Evolutionary conservation across 2,113 vertebrate species (phyloP).

Genomic region (Ptilorrhoa leucosticta): DNA sequence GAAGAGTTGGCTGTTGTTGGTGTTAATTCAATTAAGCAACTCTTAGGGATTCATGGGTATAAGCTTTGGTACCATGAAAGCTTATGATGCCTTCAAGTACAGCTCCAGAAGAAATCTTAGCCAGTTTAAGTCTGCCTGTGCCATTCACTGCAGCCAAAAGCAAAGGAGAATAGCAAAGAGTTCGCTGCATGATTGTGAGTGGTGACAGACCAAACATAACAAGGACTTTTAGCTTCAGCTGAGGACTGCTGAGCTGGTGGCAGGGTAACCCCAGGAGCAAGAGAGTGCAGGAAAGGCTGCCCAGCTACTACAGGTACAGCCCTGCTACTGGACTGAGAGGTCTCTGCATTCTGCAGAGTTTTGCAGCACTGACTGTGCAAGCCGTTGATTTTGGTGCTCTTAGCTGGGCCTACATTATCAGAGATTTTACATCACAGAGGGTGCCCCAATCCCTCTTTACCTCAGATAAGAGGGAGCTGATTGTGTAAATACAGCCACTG

Average conservation of each 20-base stretch:
- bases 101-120: background rate
- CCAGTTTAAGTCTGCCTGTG: background rate
- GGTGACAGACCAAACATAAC: background rate
- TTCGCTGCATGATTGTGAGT: background rate
- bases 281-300: background rate
- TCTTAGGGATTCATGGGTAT: background rate
- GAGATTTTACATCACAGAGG: background rate
- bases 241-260: background rate
- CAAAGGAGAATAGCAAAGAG: background rate
- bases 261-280: background rate
- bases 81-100: background rate
- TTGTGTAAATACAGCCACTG: background rate
- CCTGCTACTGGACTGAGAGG: too few species aligned
- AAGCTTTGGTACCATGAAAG: background rate
- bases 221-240: background rate
- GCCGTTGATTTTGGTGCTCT: background rate
- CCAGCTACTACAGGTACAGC: background rate
- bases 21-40: background rate
- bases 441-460: background rate
- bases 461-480: background rate
- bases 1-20: background rate
- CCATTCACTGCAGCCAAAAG: background rate
- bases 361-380: rapidly evolving
- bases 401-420: background rate
- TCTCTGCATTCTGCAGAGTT: background rate